Conservation (phyloP, 2,888 invertebrate species). For the Hyalella azteca region DNA sequence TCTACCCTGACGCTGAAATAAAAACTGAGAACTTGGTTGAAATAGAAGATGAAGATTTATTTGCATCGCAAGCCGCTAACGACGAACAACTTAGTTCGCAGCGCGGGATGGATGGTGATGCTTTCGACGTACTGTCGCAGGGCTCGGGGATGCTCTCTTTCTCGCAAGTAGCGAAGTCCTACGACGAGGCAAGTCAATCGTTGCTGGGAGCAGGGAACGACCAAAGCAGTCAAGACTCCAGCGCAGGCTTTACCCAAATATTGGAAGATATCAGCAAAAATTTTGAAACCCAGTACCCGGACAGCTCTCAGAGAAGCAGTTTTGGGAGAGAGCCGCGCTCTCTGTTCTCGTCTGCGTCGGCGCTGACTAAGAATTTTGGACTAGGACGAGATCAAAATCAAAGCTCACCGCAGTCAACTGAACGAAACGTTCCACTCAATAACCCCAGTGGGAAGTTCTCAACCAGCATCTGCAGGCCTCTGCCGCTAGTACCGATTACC, state of each 20-base stretch:
- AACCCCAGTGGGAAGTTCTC: too few species aligned
- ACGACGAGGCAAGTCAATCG: not conserved
- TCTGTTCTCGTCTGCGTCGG: not conserved
- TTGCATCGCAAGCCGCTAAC: not conserved
- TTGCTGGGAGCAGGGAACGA: not conserved
- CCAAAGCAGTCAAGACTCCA: not conserved
- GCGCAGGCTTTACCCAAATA: not conserved
- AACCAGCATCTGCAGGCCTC: not conserved
- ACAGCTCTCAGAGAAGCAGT: too few species aligned
- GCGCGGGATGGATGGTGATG: not conserved
- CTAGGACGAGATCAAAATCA: not conserved
- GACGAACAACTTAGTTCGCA: not conserved
- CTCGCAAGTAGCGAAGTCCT: constrained; percentile 1
- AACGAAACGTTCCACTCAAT: not conserved
- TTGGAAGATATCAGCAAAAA: not conserved
- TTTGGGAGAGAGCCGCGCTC: too few species aligned
- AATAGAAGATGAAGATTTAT: constrained; percentile 5
- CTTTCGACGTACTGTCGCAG: not conserved
- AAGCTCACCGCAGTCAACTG: not conserved
- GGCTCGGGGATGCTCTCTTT: not conserved
- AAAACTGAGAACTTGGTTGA: not conserved
- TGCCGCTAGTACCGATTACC: not conserved
- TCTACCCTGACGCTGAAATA: not conserved
- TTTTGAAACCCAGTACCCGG: too few species aligned
- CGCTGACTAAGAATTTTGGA: not conserved